These are phyloP conservation scores for Lepidostoma basale DNA, from an alignment of 1,140 invertebrate genomes.

Conservation along the genomic window DNA sequence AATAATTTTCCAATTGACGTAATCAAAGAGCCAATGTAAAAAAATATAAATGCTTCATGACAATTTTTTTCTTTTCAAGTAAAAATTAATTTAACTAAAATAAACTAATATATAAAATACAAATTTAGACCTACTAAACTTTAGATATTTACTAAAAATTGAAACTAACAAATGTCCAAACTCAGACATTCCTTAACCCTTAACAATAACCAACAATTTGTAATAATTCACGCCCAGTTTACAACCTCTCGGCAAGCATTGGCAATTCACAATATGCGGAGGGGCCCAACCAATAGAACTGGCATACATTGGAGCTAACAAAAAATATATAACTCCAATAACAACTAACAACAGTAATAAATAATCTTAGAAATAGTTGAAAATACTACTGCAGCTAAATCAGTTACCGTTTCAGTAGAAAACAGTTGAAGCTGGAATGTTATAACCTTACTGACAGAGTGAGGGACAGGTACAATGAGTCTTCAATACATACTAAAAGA, in stretches of 20 bases:
- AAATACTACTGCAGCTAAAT: background rate
- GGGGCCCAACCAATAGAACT: too few species aligned
- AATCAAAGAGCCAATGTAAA: too few species aligned
- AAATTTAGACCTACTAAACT: conserved; percentile 40
- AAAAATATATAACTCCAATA: conserved; percentile 18
- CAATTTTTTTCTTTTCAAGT: too few species aligned
- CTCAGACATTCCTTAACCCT: conserved; percentile 12
- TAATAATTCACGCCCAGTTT: background rate
- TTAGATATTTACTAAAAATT: conserved; percentile 35
- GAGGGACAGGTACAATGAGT: too few species aligned
- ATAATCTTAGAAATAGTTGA: conserved; percentile 4
- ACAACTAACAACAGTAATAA: conserved; percentile 32
- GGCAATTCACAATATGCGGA: background rate
- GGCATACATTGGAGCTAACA: conserved; percentile 6
- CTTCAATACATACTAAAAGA: too few species aligned
- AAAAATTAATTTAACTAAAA: conserved; percentile 35
- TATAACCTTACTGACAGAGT: too few species aligned
- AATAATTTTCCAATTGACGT: too few species aligned
- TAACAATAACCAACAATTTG: conserved; percentile 22
- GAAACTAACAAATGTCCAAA: conserved; percentile 30
- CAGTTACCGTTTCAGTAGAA: background rate
- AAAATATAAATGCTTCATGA: too few species aligned
- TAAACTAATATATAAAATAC: conserved; percentile 35
- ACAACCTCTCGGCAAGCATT: background rate
- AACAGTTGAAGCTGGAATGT: background rate